phyloP scores from a whole-genome alignment of 2,113 vertebrate genomes.

The Montifringilla adamsi region DNA sequence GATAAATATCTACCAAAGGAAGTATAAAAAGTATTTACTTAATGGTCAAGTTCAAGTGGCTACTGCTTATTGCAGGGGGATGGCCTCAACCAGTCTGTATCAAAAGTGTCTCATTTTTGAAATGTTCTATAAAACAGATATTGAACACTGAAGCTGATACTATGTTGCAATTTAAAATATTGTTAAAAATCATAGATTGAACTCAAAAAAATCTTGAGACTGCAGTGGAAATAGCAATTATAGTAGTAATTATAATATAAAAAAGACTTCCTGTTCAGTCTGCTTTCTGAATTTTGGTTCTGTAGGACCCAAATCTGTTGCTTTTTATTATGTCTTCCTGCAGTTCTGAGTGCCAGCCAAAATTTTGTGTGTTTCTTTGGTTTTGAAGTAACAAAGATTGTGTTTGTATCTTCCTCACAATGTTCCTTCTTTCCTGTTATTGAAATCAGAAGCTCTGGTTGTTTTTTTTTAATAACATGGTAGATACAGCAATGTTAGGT shows the following conservation, averaged over 20 bases:
- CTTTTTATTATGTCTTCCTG: not conserved
- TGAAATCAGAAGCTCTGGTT: not conserved
- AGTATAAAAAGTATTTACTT: not conserved
- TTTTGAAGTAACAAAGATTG: not conserved
- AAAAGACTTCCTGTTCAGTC: not conserved
- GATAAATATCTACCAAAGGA: not conserved
- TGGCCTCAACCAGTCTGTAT: not conserved
- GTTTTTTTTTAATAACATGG: not conserved
- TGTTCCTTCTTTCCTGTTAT: not conserved
- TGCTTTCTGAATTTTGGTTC: not conserved
- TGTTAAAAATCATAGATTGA: not conserved
- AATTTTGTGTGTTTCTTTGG: not conserved
- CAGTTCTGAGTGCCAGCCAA: not conserved
- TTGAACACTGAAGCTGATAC: not conserved
- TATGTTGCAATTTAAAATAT: not conserved
- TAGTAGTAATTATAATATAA: not conserved
- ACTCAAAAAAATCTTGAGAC: not conserved
- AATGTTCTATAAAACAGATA: not conserved
- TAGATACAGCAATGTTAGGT: not conserved
- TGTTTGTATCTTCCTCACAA: not conserved
- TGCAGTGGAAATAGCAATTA: not conserved
- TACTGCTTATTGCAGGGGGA: fast-evolving
- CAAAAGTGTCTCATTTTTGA: not conserved
- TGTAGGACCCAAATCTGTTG: not conserved
- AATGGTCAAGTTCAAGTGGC: not conserved